phyloP scores from a whole-genome alignment of 2,888 invertebrate genomes.

The Cosmorhoe ocellata region DNA sequence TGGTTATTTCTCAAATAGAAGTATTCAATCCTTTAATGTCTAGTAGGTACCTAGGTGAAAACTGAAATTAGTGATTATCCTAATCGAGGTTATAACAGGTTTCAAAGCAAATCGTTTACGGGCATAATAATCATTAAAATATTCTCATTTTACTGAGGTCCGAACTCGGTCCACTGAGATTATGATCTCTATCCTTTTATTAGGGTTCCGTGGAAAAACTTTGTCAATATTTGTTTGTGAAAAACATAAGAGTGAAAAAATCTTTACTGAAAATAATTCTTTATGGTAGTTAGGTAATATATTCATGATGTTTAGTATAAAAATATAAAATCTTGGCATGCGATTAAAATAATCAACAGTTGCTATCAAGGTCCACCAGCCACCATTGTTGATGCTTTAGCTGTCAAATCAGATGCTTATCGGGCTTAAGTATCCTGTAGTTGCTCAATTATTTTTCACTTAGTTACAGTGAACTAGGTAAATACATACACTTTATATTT shows the following conservation, averaged over 20 bases:
- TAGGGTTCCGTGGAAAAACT: slow-evolving; percentile 50
- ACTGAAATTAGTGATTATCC: slow-evolving; percentile 62
- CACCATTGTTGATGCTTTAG: slow-evolving; percentile 23
- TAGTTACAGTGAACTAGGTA: slow-evolving; percentile 18
- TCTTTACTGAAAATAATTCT: too few relatives aligned
- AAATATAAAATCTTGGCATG: slow-evolving; percentile 4
- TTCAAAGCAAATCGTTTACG: slow-evolving; percentile 71
- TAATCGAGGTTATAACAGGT: slow-evolving; percentile 61
- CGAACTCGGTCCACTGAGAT: slow-evolving; percentile 70
- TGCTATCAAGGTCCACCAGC: slow-evolving; percentile 14
- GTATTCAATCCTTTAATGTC: too few relatives aligned
- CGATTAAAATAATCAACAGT: too few relatives aligned
- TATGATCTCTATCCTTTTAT: slow-evolving; percentile 77
- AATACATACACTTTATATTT: too few relatives aligned
- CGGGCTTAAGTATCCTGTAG: slow-evolving; percentile 26
- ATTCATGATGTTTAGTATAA: not conserved
- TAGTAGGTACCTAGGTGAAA: too few relatives aligned
- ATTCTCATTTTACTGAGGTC: slow-evolving; percentile 77
- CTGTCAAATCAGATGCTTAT: slow-evolving; percentile 30
- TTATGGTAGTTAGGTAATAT: too few relatives aligned
- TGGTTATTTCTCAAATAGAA: too few relatives aligned
- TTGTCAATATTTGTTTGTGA: too few relatives aligned
- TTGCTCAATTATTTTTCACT: slow-evolving; percentile 34
- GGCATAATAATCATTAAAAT: slow-evolving; percentile 79
- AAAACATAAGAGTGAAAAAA: not conserved